Conservation (phyloP, 2,797 vertebrate genomes). For the Carduelis carduelis region DNA sequence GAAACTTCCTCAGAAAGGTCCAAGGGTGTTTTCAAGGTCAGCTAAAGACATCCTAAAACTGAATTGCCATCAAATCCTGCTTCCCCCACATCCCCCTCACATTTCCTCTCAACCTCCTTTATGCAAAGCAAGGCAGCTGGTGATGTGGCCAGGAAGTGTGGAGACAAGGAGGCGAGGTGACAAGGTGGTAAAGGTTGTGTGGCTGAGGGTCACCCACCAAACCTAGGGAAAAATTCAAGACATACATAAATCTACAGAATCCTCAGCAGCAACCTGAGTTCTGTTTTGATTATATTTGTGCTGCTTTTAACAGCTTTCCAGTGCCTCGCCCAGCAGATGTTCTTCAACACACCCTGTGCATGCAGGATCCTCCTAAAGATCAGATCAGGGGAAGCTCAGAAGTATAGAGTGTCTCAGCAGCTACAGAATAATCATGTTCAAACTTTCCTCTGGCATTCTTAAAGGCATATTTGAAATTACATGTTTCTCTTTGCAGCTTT, state of each 20-base stretch:
- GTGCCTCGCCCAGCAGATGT: neutral
- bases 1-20: neutral
- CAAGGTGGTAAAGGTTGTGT: neutral
- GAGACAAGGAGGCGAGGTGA: neutral
- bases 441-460: neutral
- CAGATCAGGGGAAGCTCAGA: neutral
- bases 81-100: accelerated
- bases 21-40: neutral
- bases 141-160: neutral
- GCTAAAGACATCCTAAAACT: neutral
- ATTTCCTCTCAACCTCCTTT: neutral
- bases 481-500: neutral
- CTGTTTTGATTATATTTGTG: neutral
- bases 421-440: neutral
- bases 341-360: neutral
- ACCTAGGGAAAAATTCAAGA: neutral
- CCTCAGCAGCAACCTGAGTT: neutral
- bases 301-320: neutral
- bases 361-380: neutral
- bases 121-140: neutral
- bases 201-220: neutral
- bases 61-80: neutral
- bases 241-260: neutral
- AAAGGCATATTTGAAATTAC: neutral
- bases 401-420: neutral